A percentile compares a stretch with the other conserved stretches of the same genome.
These are phyloP conservation scores for Papilio elwesi DNA, from an alignment of 2,888 invertebrate genomes.

Conservation along the genomic window DNA sequence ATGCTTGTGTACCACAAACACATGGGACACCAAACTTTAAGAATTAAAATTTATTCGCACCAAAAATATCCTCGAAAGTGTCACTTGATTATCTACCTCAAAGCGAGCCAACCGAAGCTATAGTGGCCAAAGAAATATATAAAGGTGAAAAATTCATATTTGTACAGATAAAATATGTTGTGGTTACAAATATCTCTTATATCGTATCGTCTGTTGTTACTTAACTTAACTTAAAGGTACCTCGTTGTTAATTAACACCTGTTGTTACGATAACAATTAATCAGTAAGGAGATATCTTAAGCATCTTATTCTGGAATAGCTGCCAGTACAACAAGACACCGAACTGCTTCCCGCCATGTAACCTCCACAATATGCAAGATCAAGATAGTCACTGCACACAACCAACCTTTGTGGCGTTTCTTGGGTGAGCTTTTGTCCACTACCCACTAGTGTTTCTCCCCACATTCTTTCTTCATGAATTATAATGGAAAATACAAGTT, in stretches of 20 bases:
- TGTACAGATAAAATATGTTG: neutral
- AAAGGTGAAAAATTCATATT: neutral
- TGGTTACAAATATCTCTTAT: too few species aligned
- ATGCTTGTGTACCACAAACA: neutral
- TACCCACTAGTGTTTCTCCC: too few species aligned
- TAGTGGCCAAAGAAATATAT: neutral
- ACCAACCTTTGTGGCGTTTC: too few species aligned
- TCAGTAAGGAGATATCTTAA: neutral
- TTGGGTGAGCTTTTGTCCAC: too few species aligned
- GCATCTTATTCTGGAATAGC: neutral
- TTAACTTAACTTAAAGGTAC: neutral
- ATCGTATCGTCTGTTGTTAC: too few species aligned
- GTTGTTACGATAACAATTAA: neutral
- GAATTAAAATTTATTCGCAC: neutral
- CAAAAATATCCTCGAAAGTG: neutral
- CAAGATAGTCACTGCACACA: too few species aligned
- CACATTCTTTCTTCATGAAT: too few species aligned
- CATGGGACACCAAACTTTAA: neutral
- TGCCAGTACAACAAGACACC: too few species aligned
- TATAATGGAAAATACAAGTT: too few species aligned
- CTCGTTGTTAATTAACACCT: slow-evolving; percentile 1
- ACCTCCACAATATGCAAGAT: too few species aligned
- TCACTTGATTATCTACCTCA: neutral
- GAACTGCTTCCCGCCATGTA: too few species aligned
- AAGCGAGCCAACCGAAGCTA: neutral